Evolutionary conservation across 2,888 invertebrate genomes (phyloP), one percentile per base, ranked within the genome.

Genomic region (Lepeophtheirus nordmannii): DNA sequence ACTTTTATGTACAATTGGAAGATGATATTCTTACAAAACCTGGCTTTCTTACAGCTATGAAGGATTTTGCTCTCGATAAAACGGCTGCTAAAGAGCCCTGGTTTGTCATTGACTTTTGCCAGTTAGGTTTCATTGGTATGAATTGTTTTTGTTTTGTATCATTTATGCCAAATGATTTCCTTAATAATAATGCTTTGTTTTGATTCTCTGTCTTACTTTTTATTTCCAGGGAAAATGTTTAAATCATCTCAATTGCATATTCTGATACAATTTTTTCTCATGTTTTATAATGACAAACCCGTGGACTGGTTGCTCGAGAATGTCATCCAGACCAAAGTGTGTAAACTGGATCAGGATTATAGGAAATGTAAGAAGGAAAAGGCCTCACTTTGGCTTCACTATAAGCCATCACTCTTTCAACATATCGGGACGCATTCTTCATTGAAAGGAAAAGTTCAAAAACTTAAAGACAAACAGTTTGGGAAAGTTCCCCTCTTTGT

Each of bases 231-330:
- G 60, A 89, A 89, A 80, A 82, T 97, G 80, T 93, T 97, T 76
- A 86, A 87, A 73, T 86, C 89, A 20, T 83, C 85, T 0, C 89
- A 92, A 73, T 77, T 96, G 23, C 85, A 87, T 0, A 85, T 86
- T 79, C 80, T 96, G 68, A 84, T 91, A 53, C 87, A 90, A 70
- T 96, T 92, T 76, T 87, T 96, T 72, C 84, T 96, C 74, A 86
- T 96, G 82, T 96, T 97, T 75, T 89, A 91, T 77, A 85, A 85
- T 73, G 91, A 94, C 73, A 92, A 94, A 78, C 96, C 97, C 0
- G 92, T 94, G 0, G 96, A 97, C 74, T 97, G 96, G 96, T 79
- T 97, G 9, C 77, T 96, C 12, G 91, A 92, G 72, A 86, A 91
- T 74, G 83, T 92, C 69, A 82, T 94, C 65, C 84, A 85, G 67